Evolutionary conservation across 2,888 invertebrate species (phyloP).

Genomic region (Uloborus plumipes): DNA sequence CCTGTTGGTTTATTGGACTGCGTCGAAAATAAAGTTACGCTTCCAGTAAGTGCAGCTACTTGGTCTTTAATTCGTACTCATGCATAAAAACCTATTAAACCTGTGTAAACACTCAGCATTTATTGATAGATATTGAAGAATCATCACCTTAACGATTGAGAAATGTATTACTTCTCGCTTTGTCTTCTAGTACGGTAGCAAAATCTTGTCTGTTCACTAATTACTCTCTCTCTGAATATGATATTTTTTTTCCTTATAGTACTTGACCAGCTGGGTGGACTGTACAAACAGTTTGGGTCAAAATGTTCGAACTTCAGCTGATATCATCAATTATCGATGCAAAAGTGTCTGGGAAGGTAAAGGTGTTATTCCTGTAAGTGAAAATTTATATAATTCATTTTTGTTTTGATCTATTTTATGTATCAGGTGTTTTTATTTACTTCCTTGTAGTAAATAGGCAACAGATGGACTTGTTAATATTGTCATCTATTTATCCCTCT

Average conservation of each 20-base stretch:
- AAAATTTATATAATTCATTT: background rate
- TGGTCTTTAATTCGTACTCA: background rate
- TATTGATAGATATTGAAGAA: too few relatives aligned
- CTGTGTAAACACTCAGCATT: too few relatives aligned
- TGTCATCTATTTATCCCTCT: too few relatives aligned
- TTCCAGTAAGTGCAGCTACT: constrained; percentile 36
- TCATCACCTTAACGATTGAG: too few relatives aligned
- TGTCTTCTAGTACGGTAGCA: too few relatives aligned
- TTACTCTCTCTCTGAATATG: too few relatives aligned
- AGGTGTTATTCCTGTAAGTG: constrained; percentile 56
- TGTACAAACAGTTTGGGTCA: constrained; percentile 59
- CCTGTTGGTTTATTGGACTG: constrained; percentile 57
- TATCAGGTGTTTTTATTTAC: background rate
- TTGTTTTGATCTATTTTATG: background rate
- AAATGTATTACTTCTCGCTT: too few relatives aligned
- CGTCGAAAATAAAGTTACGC: constrained; percentile 54
- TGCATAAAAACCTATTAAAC: too few relatives aligned
- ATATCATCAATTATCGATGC: constrained; percentile 56
- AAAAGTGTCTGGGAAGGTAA: constrained; percentile 63
- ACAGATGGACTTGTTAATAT: too few relatives aligned
- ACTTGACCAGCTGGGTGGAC: constrained; percentile 58
- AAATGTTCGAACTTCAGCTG: constrained; percentile 53
- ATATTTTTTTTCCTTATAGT: constrained; percentile 13
- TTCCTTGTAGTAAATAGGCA: too few relatives aligned
- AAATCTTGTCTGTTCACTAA: too few relatives aligned